Evolutionary conservation across 1,140 invertebrate species (phyloP).

Genomic region (Littorina saxatilis): DNA sequence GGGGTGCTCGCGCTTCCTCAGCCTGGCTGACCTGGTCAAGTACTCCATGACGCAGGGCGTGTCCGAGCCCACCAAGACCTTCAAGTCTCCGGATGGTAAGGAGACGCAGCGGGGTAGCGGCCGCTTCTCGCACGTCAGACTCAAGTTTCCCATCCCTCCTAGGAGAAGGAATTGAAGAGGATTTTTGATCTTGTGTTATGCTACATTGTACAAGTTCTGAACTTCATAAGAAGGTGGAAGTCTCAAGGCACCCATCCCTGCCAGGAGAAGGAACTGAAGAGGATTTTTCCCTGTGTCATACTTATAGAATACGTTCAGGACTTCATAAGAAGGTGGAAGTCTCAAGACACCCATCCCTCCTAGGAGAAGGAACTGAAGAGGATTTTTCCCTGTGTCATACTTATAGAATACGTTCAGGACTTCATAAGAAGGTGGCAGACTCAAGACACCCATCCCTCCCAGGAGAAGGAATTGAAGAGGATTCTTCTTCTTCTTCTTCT

Average conservation of each 20-base stretch:
- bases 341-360: neutral
- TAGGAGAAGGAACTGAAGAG: neutral
- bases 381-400: too few relatives aligned
- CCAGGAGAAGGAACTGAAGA: neutral
- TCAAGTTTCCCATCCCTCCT: neutral
- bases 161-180: neutral
- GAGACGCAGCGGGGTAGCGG: conserved; percentile 9
- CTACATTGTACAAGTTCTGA: too few relatives aligned
- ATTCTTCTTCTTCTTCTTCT: neutral
- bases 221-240: too few relatives aligned
- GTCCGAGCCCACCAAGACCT: neutral
- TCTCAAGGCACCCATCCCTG: neutral
- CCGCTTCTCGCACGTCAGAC: conserved; percentile 8
- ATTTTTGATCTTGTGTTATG: neutral
- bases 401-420: too few relatives aligned
- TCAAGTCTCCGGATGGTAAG: neutral
- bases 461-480: neutral
- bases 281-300: neutral
- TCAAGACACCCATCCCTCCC: neutral
- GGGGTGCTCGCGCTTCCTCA: conserved; percentile 20
- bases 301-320: too few relatives aligned
- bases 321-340: too few relatives aligned
- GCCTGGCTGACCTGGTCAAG: conserved; percentile 22
- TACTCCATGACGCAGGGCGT: conserved; percentile 15
- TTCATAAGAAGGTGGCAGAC: too few relatives aligned